Evolutionary conservation across 2,797 vertebrate genomes (phyloP).

Genomic region (Macropus fuliginosus): DNA sequence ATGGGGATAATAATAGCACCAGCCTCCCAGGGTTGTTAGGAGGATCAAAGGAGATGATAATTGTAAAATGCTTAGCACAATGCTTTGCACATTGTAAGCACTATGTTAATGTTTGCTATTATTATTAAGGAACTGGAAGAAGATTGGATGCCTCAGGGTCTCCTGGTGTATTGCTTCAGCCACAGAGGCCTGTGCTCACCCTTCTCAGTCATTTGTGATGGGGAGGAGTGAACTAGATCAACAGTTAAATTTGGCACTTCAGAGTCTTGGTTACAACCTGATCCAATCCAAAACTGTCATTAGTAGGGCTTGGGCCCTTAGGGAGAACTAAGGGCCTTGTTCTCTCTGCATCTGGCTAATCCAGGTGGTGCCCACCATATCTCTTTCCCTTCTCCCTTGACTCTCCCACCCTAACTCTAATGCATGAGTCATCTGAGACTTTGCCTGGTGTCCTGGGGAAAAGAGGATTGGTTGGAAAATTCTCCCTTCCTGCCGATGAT

Average conservation of each 20-base stretch:
- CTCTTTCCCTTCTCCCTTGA: neutral
- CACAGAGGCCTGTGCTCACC: neutral
- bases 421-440: neutral
- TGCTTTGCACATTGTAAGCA: neutral
- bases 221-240: neutral
- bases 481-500: neutral
- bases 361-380: neutral
- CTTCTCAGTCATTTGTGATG: neutral
- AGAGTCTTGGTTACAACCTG: neutral
- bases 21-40: neutral
- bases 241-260: neutral
- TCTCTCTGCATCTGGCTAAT: neutral
- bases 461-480: slow-evolving; percentile 30
- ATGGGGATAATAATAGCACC: neutral
- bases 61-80: neutral
- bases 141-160: neutral
- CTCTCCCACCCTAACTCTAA: neutral
- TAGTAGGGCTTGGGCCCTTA: neutral
- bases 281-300: neutral
- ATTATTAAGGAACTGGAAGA: neutral
- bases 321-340: neutral
- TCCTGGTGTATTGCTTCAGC: neutral
- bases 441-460: neutral
- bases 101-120: neutral
- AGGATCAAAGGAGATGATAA: neutral